Evolutionary conservation across 1,140 invertebrate species (phyloP).

Genomic region (Belonocnema kinseyi): DNA sequence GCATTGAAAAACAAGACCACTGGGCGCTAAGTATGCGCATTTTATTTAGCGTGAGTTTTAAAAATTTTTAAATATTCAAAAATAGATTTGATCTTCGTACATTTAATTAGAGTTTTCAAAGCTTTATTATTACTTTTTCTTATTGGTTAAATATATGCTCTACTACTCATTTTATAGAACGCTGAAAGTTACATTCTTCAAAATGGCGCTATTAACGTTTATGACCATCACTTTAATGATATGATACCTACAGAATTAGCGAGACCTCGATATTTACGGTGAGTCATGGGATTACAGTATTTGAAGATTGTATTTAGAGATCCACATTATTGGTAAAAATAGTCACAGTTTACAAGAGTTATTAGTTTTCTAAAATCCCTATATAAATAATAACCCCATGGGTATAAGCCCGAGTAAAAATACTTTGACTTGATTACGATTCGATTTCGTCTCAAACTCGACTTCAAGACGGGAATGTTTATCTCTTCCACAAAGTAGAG

Average conservation of each 20-base stretch:
- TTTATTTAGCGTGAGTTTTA: constrained; percentile 75
- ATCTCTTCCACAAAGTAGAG: too few species aligned
- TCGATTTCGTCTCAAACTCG: too few species aligned
- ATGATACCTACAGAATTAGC: constrained; percentile 79
- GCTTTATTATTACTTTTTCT: constrained; percentile 32
- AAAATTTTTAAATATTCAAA: not conserved
- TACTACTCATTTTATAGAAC: constrained; percentile 72
- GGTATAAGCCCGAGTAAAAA: too few species aligned
- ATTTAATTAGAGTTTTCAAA: not conserved
- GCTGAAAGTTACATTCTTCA: constrained; percentile 91
- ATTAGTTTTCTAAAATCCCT: too few species aligned
- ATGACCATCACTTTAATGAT: constrained; percentile 89
- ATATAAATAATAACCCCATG: too few species aligned
- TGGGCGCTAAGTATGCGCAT: constrained; percentile 88
- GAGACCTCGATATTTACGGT: constrained; percentile 70
- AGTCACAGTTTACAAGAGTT: too few species aligned
- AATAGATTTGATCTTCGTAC: not conserved
- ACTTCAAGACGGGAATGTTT: too few species aligned
- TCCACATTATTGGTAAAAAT: too few species aligned
- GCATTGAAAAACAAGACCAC: constrained; percentile 95
- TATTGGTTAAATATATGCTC: constrained; percentile 37
- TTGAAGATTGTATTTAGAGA: not conserved
- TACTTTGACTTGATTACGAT: too few species aligned
- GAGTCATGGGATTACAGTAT: constrained; percentile 33
- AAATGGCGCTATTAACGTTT: constrained; percentile 93